phyloP scores from a whole-genome alignment of 2,113 vertebrate genomes.

The Phocoena sinus region DNA sequence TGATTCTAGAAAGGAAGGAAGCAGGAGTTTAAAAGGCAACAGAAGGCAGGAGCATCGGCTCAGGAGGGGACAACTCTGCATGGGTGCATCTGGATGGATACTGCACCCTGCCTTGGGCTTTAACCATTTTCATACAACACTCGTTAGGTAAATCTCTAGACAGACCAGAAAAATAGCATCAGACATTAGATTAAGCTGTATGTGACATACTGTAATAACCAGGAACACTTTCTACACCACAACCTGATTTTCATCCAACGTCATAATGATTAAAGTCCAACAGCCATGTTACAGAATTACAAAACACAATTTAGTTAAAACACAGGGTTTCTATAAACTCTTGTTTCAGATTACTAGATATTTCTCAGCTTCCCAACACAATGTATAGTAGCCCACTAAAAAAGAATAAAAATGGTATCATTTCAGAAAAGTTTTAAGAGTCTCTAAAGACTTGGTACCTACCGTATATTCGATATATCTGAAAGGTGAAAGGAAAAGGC shows the following conservation, averaged over 20 bases:
- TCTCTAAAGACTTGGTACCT: background rate
- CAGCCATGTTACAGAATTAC: background rate
- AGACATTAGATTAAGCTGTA: background rate
- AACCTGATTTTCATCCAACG: background rate
- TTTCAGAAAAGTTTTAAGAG: background rate
- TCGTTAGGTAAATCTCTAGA: background rate
- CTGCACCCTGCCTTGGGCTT: background rate
- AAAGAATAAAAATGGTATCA: background rate
- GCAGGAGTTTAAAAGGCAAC: background rate
- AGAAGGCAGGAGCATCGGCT: fast-evolving
- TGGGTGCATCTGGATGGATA: background rate
- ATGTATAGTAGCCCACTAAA: background rate
- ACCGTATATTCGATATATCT: background rate
- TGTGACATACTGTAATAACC: background rate
- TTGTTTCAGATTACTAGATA: background rate
- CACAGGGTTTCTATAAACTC: background rate
- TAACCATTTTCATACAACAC: background rate
- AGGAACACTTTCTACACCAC: background rate
- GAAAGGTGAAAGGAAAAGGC: background rate
- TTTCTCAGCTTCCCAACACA: background rate
- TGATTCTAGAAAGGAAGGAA: background rate
- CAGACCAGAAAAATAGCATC: background rate
- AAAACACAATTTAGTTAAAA: background rate
- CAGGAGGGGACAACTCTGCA: background rate
- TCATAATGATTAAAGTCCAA: background rate